Evolutionary conservation across 2,113 vertebrate genomes (phyloP).

Genomic region (Menidia beryllina): DNA sequence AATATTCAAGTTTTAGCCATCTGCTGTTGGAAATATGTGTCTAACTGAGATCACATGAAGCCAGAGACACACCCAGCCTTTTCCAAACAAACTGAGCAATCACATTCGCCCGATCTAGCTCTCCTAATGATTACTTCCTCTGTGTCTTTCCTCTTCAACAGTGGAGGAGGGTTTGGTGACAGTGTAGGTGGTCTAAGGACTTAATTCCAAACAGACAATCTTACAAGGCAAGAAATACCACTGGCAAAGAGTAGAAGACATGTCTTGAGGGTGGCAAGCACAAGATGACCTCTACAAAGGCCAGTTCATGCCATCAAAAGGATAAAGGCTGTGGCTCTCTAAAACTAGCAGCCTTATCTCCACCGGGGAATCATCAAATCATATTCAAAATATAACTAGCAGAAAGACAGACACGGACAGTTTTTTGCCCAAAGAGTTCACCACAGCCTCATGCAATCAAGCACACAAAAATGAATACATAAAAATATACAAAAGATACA

Average conservation of each 20-base stretch:
- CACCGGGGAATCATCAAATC: conserved; percentile 1
- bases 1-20: conserved; percentile 10
- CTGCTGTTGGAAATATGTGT: not conserved
- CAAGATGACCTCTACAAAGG: conserved; percentile 55
- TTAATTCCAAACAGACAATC: conserved; percentile 74
- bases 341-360: conserved; percentile 25
- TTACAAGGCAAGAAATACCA: conserved; percentile 49
- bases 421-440: conserved; percentile 16
- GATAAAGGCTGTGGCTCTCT: conserved; percentile 41
- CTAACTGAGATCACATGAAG: conserved; percentile 20
- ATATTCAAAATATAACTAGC: not conserved
- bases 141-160: conserved; percentile 34
- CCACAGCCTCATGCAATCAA: not conserved
- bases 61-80: conserved; percentile 39
- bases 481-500: not conserved
- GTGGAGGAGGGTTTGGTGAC: conserved; percentile 35
- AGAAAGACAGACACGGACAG: not conserved
- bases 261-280: conserved; percentile 47
- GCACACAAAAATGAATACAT: not conserved
- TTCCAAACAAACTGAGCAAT: conserved; percentile 63
- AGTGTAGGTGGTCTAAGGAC: conserved; percentile 72
- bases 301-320: conserved; percentile 36
- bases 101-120: conserved; percentile 46
- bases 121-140: conserved; percentile 56
- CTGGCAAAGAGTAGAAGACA: conserved; percentile 51